phyloP scores from a whole-genome alignment of 2,888 invertebrate genomes.

The Pammene aurita region DNA sequence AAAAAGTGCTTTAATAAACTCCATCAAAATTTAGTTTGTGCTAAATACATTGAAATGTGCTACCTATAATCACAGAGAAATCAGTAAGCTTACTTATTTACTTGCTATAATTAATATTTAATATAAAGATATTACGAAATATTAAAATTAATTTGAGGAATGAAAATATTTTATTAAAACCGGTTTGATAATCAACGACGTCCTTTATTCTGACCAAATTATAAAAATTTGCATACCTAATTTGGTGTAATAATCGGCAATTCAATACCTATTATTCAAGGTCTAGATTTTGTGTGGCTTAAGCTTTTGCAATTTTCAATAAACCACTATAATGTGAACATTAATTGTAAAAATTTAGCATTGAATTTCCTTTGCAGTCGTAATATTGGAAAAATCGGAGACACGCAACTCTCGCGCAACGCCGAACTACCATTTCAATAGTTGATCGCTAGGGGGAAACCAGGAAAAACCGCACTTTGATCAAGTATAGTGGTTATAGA shows the following conservation, averaged over 20 bases:
- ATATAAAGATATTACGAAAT: not conserved
- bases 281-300: not conserved
- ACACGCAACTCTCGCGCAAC: constrained; percentile 62
- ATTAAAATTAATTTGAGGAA: constrained; percentile 13
- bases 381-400: constrained; percentile 53
- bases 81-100: too few species aligned
- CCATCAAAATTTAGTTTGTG: not conserved
- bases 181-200: constrained; percentile 1
- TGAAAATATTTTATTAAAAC: constrained; percentile 1
- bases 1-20: not conserved
- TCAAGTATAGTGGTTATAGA: not conserved
- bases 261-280: not conserved
- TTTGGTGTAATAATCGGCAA: not conserved
- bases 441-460: not conserved
- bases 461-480: not conserved
- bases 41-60: not conserved
- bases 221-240: constrained; percentile 2
- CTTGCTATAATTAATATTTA: constrained; percentile 1
- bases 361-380: not conserved
- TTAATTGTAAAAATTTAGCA: not conserved
- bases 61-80: not conserved
- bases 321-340: not conserved
- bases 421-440: not conserved
- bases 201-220: constrained; percentile 1
- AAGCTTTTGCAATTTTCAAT: not conserved